Base-by-base conservation (phyloP, 2,113 vertebrate species). In the Leptobrachium leishanense region DNA sequence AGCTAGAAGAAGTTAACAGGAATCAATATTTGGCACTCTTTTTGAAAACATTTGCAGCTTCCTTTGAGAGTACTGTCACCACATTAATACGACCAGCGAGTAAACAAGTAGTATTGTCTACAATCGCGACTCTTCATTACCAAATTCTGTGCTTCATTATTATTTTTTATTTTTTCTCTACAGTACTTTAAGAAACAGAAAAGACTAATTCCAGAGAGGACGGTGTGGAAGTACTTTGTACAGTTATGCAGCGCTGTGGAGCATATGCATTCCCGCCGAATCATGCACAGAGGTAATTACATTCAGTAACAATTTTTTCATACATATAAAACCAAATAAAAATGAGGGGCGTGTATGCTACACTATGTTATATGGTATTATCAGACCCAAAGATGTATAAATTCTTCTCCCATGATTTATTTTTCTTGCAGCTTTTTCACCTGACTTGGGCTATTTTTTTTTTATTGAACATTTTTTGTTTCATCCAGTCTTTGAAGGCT, bases 131-230 rank as follows among this genome's bases (percentile, higher is more conserved):
- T 11, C 20, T 31, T 31, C 20, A 31, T 31, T 31, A 31, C 20
- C 20, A 31, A 31, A 31, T 31, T 31, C 20, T 50, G 4, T 50
- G 8, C 46, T 50, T 8, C 46, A 50, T 50, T 50, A 4, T 50
- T 50, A 8, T 50, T 50, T 72, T 85, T 84, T 85, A 62, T 83
- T 85, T 86, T 31, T 82, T 82, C 82, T 39, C 83, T 50, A 1
- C 90, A 96, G 95, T 94, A 95, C 87, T 95, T 96, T 86, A 95
- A 95, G 84, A 96, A 95, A 88, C 94, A 96, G 88, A 92, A 92
- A 84, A 90, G 94, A 83, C 91, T 96, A 85, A 96, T 96, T 85
- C 95, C 95, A 0, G 95, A 96, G 89, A 88, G 93, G 84, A 95
- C 95, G 0, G 93, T 96, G 82, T 95, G 95, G 94, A 96, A 95